Base-by-base conservation (phyloP, 2,888 invertebrate genomes). In the Caenorhabditis sp. region DNA sequence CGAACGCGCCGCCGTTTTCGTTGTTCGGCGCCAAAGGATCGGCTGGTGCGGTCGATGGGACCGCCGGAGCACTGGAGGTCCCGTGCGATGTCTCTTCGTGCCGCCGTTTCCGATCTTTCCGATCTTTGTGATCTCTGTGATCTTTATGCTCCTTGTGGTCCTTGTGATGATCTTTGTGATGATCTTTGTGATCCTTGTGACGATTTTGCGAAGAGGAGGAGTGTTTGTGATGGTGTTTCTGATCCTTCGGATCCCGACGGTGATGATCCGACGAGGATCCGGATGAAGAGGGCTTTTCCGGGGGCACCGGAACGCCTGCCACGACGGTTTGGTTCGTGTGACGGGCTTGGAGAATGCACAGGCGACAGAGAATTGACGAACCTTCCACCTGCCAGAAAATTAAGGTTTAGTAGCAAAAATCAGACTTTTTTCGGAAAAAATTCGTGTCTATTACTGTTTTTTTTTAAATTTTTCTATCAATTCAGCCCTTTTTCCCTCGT, bases 301-400 rank as follows among this genome's bases (percentile, higher is more conserved):
- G 35, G 9, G 78, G 73, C 13, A 82, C 79, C 2, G 70, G 37
- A 13, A 82, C 62, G 17, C 82, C 82, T 1, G 74, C 68, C 8
- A 82, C 41, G 9, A 53, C 48, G 0, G 53, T 55, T 48, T 65
- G 63, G 11, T 76, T 70, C 1, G 76, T 58, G 7, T 71, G 59
- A 35, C 77, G 75, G 8, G 81, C 82, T 13, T 59, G 59, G 46
- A 78, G 68, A 15, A 80, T 73, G 66, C 85, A 85, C 30, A 83
- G 61, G 1, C 85, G 81, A 45, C 85, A 85, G 6, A 85, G 76
- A 15, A 52, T 43, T 9, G 35, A 20, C 24, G 39, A 32, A 4
- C 46, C 59, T 17, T 56, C 43, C 27, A 55, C 2, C 46, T 72
- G 20, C 8, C 46, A 48, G 24, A 11, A 13, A 27, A 46, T 9